Evolutionary conservation across 1,140 invertebrate genomes (phyloP).

Genomic region (Neelides sp.): DNA sequence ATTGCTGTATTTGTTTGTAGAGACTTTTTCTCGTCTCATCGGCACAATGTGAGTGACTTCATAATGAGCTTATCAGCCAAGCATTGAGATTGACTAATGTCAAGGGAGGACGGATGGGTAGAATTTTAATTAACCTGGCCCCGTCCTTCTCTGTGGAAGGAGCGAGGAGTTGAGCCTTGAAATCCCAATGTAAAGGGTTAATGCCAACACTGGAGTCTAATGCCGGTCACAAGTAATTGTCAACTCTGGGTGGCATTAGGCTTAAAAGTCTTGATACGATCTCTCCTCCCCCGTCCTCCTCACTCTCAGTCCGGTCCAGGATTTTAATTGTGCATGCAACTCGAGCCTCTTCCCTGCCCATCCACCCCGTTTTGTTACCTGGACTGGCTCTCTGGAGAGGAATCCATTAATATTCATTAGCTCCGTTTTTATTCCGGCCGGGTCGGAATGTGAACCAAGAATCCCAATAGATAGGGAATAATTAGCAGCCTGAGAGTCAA

Average conservation of each 20-base stretch:
- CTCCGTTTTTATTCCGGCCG: too few species aligned
- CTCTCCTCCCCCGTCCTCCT: too few species aligned
- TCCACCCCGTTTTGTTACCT: too few species aligned
- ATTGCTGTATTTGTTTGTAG: too few species aligned
- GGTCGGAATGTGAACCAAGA: too few species aligned
- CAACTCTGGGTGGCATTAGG: conserved; percentile 29
- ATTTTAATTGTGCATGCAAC: conserved; percentile 3
- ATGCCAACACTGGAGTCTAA: conserved; percentile 11
- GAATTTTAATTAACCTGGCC: conserved; percentile 31
- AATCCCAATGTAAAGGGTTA: neutral
- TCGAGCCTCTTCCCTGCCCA: neutral
- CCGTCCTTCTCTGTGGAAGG: too few species aligned
- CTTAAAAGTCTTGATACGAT: conserved; percentile 24
- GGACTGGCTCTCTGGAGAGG: too few species aligned
- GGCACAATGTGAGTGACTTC: too few species aligned
- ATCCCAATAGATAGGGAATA: too few species aligned
- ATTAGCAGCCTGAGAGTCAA: too few species aligned
- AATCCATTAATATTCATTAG: too few species aligned
- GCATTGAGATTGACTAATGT: conserved; percentile 23
- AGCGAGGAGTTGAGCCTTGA: neutral
- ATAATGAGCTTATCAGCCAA: conserved; percentile 30
- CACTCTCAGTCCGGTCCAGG: conserved; percentile 6
- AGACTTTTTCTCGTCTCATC: too few species aligned
- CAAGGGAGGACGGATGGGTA: conserved; percentile 21
- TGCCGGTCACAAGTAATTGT: conserved; percentile 27